These are phyloP conservation scores for Seira sanloemensis DNA, from an alignment of 2,888 invertebrate genomes.

Conservation along the genomic window DNA sequence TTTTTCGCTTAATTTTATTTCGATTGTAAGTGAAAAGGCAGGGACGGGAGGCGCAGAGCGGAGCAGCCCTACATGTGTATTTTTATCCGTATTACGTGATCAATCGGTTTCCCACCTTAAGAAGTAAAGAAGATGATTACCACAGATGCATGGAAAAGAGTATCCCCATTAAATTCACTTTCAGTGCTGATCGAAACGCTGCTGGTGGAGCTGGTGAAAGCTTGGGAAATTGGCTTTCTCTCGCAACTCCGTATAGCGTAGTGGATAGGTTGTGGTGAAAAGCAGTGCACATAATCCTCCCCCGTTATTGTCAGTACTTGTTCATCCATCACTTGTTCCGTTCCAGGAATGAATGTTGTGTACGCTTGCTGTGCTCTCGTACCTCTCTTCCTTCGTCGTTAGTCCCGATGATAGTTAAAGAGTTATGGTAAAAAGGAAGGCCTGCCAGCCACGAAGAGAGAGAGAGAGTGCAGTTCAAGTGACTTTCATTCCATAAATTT, in stretches of 20 bases:
- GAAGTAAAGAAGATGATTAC: constrained; percentile 3
- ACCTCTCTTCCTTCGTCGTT: constrained; percentile 18
- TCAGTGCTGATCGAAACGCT: constrained; percentile 47
- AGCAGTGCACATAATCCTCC: constrained; percentile 45
- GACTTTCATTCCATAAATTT: constrained; percentile 40
- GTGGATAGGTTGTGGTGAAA: too few relatives aligned
- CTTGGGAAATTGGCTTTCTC: constrained; percentile 44
- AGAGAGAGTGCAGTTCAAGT: constrained; percentile 41
- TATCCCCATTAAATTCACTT: constrained; percentile 44
- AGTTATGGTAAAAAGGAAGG: constrained; percentile 1
- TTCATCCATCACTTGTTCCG: constrained; percentile 62
- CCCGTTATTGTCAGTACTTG: constrained; percentile 61
- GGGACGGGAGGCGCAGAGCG: background rate
- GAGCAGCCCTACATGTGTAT: background rate
- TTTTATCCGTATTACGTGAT: constrained; percentile 5
- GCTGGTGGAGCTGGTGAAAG: constrained; percentile 30
- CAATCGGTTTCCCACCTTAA: constrained; percentile 3
- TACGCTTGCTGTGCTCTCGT: background rate
- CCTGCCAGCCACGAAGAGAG: constrained; percentile 15
- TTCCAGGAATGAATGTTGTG: constrained; percentile 37
- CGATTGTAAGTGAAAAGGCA: background rate
- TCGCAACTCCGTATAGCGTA: background rate
- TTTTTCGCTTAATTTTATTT: background rate
- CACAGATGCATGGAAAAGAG: constrained; percentile 9
- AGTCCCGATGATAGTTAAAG: constrained; percentile 18